Conservation (phyloP, 2,113 vertebrate species). For the Rhinoptilus africanus region DNA sequence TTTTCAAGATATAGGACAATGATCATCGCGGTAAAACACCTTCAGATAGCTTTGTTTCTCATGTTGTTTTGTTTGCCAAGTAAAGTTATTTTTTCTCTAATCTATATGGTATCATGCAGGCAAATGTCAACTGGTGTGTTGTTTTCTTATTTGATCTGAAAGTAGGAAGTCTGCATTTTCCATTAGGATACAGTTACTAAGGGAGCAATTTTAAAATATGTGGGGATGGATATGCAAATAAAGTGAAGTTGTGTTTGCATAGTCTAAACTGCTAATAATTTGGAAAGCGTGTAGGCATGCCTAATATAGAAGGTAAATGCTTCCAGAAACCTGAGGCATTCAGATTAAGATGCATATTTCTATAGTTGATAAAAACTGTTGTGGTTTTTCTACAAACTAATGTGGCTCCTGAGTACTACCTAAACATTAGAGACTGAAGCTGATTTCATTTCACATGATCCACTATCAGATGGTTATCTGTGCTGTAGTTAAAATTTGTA, state of each 20-base stretch:
- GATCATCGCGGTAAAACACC: not conserved
- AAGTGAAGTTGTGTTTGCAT: not conserved
- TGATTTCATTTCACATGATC: slow-evolving; percentile 2
- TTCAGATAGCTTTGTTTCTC: not conserved
- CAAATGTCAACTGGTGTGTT: not conserved
- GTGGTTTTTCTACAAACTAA: not conserved
- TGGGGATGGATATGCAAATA: not conserved
- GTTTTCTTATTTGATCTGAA: not conserved
- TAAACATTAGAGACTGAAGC: not conserved
- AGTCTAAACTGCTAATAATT: not conserved
- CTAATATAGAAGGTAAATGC: not conserved
- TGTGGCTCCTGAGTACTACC: not conserved
- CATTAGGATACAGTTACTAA: not conserved
- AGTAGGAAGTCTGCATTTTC: not conserved
- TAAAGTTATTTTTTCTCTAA: not conserved
- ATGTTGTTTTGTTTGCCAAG: not conserved
- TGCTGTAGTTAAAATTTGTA: slow-evolving; percentile 48
- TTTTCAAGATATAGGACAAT: not conserved
- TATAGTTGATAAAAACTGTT: not conserved
- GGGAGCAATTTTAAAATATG: not conserved
- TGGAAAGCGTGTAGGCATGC: not conserved
- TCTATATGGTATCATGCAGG: not conserved
- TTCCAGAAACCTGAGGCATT: not conserved
- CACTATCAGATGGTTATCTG: slow-evolving; percentile 18
- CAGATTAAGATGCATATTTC: not conserved